Evolutionary conservation across 2,113 vertebrate genomes (phyloP).

Genomic region (Cyanoliseus patagonus): DNA sequence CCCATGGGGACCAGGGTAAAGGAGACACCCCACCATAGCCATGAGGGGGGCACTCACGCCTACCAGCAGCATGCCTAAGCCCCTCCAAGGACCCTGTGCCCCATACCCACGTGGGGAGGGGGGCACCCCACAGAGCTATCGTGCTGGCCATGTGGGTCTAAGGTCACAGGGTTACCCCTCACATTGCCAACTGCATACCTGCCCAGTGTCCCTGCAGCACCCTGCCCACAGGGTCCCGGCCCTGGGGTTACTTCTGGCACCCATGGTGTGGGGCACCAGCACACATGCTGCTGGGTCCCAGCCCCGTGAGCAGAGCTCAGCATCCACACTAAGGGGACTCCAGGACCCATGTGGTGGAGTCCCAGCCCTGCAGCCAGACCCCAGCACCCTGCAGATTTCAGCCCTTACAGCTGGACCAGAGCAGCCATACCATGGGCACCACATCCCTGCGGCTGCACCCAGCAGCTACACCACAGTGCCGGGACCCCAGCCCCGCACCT

Average conservation of each 20-base stretch:
- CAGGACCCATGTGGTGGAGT: background rate
- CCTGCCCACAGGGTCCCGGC: background rate
- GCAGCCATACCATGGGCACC: background rate
- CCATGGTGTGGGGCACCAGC: background rate
- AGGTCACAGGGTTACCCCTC: background rate
- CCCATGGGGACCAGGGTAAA: background rate
- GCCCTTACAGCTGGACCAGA: background rate
- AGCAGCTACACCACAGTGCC: accelerated
- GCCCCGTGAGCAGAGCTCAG: background rate
- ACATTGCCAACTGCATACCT: background rate
- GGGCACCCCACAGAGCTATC: background rate
- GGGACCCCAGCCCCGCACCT: background rate
- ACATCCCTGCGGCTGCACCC: background rate
- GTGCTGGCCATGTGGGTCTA: background rate
- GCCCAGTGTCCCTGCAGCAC: background rate
- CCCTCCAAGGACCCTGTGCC: background rate
- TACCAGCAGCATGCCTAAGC: background rate
- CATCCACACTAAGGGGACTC: background rate
- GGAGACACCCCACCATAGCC: background rate
- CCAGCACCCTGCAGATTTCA: background rate
- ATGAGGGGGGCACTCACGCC: no score
- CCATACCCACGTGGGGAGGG: background rate
- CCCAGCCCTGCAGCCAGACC: background rate
- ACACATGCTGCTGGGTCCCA: background rate
- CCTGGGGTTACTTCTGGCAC: background rate